Base-by-base conservation (phyloP, 2,888 invertebrate genomes). In the Erebia epiphron region DNA sequence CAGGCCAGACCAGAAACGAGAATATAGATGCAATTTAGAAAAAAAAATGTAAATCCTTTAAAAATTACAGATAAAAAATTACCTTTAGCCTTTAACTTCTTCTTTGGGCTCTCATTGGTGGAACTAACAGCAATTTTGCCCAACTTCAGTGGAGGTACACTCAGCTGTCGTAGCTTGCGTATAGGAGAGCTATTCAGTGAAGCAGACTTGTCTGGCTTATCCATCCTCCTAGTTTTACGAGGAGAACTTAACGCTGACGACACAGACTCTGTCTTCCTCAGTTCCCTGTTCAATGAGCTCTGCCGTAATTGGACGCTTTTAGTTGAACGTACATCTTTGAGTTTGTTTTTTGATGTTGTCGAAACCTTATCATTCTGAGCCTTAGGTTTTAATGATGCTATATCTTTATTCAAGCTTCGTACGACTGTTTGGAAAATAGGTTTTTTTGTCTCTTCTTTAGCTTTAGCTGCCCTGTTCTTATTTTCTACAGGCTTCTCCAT, bases 351-450 rank as follows among this genome's bases (percentile, higher is more conserved):
- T 0, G 84, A 83, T 57, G 86, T 87, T 0, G 86, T 89, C 1
- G 84, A 80, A 0, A 89, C 81, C 77, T 89, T 90, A 46, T 90
- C 89, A 70, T 88, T 89, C 41, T 87, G 86, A 46, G 76, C 76
- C 52, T 83, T 85, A 7, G 81, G 78, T 0, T 80, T 78, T 0
- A 87, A 87, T 1, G 90, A 86, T 0, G 91, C 49, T 1, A 62
- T 49, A 49, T 62, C 62, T 14, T 21, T 85, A 1, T 82, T 76
- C 71, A 41, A 67, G 18, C 82, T 91, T 16, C 92, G 84, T 3
- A 92, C 93, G 69, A 92, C 92, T 0, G 93, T 92, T 79, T 92
- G 92, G 76, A 92, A 92, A 61, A 92, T 91, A 0, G 93, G 93
- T 76, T 92, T 90, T 74, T 90, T 89, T 67, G 81, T 79, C 26